Percentiles rank a stretch among this genome's conserved stretches.
phyloP scores from a whole-genome alignment of 1,140 invertebrate genomes.

The Pachyrhynchus sulphureomaculatus region DNA sequence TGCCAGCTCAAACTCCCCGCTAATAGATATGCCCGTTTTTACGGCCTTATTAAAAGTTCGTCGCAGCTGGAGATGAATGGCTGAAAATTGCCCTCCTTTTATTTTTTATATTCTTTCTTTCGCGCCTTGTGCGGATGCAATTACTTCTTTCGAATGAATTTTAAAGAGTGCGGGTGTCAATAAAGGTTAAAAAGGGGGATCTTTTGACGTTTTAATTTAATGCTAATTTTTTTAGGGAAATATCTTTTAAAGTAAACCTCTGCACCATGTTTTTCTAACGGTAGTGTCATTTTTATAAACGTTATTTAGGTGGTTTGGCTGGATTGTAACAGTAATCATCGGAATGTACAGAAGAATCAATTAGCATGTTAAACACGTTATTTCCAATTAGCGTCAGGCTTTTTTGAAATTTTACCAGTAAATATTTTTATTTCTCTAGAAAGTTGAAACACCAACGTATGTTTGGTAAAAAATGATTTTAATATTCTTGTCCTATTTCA shows the following conservation, averaged over 20 bases:
- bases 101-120: neutral
- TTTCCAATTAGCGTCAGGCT: too few relatives aligned
- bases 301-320: too few relatives aligned
- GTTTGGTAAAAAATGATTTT: too few relatives aligned
- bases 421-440: too few relatives aligned
- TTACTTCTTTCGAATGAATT: conserved; percentile 4
- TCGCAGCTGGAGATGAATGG: neutral
- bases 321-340: too few relatives aligned
- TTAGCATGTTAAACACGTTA: too few relatives aligned
- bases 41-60: conserved; percentile 1
- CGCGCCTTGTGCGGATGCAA: neutral
- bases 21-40: conserved; percentile 4
- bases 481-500: too few relatives aligned
- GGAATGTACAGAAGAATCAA: too few relatives aligned
- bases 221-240: neutral
- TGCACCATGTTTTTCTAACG: too few relatives aligned
- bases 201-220: neutral
- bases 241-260: neutral
- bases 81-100: neutral
- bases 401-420: too few relatives aligned
- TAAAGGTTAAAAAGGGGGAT: neutral
- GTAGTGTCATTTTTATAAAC: too few relatives aligned
- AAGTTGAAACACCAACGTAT: too few relatives aligned
- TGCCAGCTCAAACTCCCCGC: neutral
- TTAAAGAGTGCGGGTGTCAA: conserved; percentile 1